A percentile compares a stretch with the other conserved stretches of the same genome.
These are phyloP conservation scores for Mormyrus lacerda DNA, from an alignment of 2,113 vertebrate species.

Conservation along the genomic window DNA sequence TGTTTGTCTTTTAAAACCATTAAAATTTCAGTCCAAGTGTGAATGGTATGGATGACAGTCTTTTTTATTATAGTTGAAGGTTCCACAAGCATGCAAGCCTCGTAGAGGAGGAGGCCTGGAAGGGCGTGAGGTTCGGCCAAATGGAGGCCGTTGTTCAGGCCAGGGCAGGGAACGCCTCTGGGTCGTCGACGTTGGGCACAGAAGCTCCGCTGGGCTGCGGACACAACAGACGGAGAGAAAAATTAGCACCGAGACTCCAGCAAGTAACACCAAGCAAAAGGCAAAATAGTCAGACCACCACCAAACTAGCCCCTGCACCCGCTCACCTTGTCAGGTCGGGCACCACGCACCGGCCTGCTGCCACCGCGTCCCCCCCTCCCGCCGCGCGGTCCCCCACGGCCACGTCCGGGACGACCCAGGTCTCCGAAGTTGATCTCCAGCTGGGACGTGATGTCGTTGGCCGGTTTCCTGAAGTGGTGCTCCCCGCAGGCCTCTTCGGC, in stretches of 20 bases:
- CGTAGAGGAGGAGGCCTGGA: slow-evolving; percentile 70
- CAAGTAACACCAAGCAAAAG: neutral
- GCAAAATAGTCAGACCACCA: neutral
- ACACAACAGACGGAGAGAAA: slow-evolving; percentile 38
- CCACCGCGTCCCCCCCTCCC: slow-evolving; percentile 77
- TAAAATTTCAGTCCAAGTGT: slow-evolving; percentile 94
- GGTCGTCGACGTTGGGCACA: slow-evolving; percentile 96
- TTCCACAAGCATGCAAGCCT: slow-evolving; percentile 99
- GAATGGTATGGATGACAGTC: slow-evolving; percentile 82
- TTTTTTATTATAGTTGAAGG: slow-evolving; percentile 76
- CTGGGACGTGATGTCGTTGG: slow-evolving; percentile 97
- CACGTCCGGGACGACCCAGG: slow-evolving; percentile 89
- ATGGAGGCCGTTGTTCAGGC: slow-evolving; percentile 75
- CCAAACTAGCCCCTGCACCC: no score
- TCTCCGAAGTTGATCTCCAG: slow-evolving; percentile 99
- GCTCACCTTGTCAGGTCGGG: slow-evolving; percentile 88
- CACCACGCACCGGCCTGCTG: slow-evolving; percentile 73
- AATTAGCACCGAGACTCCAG: neutral
- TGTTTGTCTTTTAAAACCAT: slow-evolving; percentile 72
- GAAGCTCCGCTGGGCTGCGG: slow-evolving; percentile 79
- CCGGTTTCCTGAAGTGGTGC: slow-evolving; percentile 96
- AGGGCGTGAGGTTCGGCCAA: slow-evolving; percentile 56
- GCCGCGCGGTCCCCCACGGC: slow-evolving; percentile 82
- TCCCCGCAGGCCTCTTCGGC: slow-evolving; percentile 78
- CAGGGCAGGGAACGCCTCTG: slow-evolving; percentile 96